Evolutionary conservation across 2,113 vertebrate genomes (phyloP), one percentile per base, ranked within the genome.

Genomic region (Numenius arquata): DNA sequence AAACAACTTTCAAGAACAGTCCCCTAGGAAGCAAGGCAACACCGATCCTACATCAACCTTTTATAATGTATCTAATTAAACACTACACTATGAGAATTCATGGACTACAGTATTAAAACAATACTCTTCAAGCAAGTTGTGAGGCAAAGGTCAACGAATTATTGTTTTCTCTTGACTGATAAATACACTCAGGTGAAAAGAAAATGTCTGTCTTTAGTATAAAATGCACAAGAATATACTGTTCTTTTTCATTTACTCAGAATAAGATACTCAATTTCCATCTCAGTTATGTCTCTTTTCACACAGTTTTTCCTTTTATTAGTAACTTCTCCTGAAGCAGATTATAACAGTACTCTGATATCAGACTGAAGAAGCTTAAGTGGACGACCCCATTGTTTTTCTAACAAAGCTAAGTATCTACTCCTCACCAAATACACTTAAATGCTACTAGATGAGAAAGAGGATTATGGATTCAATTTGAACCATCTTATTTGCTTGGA

Each of bases 51-150:
- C 67, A 48, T 30, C 67, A 81, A 75, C 66, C 80, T 82, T 95
- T 88, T 84, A 93, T n/a, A 96, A 88, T 36, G 53, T 81, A 91
- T 78, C 88, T 94, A 94, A 96, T 94, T 95, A 96, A 96, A 94
- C 85, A 89, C 85, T 93, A 92, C 76, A 55, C 65, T 72, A 19
- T 75, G 89, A 95, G 92, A 96, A 85, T 80, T 78, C 77, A 91
- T 73, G 72, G 78, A 95, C 86, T 95, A 95, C 72, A 72, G 75
- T 76, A 97, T 91, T 90, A 92, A 94, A 96, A 96, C 93, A 90
- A 90, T 55, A 95, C 58, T 86, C 61, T 92, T 93, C 91, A 90
- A 26, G 27, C 36, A 56, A 86, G 91, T 75, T 95, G 62, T 80
- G 82, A 96, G 91, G 85, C 40, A 68, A 96, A 96, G 67, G 67